Evolutionary conservation across 2,797 vertebrate species (phyloP).

Genomic region (Eulemur rubriventer): DNA sequence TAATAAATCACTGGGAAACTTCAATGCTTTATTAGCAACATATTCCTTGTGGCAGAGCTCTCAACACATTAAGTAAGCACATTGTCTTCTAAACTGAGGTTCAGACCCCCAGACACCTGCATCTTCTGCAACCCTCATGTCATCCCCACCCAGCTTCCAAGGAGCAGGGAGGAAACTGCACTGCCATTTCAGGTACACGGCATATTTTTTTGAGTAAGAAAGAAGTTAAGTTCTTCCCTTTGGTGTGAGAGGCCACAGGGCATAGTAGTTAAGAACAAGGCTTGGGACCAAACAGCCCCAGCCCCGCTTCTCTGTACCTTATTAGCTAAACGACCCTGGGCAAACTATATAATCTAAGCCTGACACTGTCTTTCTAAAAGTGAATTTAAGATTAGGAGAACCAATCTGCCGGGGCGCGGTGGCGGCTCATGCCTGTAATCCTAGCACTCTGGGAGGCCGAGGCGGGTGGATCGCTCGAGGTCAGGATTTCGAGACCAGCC

Average conservation of each 20-base stretch:
- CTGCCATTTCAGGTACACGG: background rate
- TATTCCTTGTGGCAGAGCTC: background rate
- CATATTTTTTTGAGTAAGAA: fast-evolving
- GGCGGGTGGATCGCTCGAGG: too few relatives aligned
- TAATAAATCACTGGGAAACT: background rate
- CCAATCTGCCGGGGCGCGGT: too few relatives aligned
- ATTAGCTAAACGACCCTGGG: background rate
- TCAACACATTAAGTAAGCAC: background rate
- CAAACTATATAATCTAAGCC: background rate
- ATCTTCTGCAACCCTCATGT: fast-evolving
- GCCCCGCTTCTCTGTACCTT: background rate
- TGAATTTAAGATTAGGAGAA: background rate
- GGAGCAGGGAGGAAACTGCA: background rate
- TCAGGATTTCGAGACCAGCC: too few relatives aligned
- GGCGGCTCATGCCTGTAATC: too few relatives aligned
- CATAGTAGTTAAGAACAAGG: background rate
- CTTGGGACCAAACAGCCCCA: background rate
- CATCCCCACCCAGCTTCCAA: background rate
- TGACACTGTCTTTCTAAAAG: background rate
- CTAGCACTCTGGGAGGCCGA: too few relatives aligned
- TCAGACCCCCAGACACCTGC: background rate
- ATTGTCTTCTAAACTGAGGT: background rate
- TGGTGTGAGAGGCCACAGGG: background rate
- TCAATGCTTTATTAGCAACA: background rate
- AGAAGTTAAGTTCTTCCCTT: background rate